Percentiles rank a stretch among this genome's conserved stretches.
These are phyloP conservation scores for Fratercula arctica DNA, from an alignment of 2,797 vertebrate genomes.

Conservation along the genomic window DNA sequence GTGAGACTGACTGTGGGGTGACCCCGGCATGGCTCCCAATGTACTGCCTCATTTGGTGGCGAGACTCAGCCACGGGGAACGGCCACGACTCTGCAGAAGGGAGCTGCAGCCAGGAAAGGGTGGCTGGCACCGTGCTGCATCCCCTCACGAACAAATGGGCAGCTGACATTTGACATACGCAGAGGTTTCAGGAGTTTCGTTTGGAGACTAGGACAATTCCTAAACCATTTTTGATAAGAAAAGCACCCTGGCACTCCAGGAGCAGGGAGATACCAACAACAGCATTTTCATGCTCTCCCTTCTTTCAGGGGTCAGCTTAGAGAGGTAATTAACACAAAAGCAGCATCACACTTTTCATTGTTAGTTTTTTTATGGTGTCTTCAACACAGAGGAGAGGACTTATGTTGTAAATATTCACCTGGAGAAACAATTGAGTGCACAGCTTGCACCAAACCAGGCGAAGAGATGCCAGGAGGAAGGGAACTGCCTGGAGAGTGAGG, in stretches of 20 bases:
- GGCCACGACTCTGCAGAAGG: rapidly evolving
- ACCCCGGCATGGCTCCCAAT: neutral
- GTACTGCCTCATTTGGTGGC: neutral
- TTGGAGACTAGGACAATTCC: neutral
- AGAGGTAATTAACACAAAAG: neutral
- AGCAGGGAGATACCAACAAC: neutral
- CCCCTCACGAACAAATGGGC: neutral
- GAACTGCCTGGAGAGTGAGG: rapidly evolving
- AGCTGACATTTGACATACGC: neutral
- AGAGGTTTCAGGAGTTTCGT: neutral
- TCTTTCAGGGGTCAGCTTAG: neutral
- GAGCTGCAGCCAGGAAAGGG: neutral
- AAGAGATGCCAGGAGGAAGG: neutral
- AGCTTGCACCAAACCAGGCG: neutral
- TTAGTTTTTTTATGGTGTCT: neutral
- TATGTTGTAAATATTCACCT: neutral
- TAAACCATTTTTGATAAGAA: neutral
- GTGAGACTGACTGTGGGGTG: neutral
- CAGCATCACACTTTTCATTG: neutral
- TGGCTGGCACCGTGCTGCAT: neutral
- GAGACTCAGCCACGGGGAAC: neutral
- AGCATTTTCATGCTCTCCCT: neutral
- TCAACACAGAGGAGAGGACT: neutral
- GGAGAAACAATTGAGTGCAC: neutral
- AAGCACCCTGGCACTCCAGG: neutral